A percentile compares a stretch with the other conserved stretches of the same genome.
These are phyloP conservation scores for Athetis lepigone DNA, from an alignment of 2,888 invertebrate genomes.

Conservation along the genomic window DNA sequence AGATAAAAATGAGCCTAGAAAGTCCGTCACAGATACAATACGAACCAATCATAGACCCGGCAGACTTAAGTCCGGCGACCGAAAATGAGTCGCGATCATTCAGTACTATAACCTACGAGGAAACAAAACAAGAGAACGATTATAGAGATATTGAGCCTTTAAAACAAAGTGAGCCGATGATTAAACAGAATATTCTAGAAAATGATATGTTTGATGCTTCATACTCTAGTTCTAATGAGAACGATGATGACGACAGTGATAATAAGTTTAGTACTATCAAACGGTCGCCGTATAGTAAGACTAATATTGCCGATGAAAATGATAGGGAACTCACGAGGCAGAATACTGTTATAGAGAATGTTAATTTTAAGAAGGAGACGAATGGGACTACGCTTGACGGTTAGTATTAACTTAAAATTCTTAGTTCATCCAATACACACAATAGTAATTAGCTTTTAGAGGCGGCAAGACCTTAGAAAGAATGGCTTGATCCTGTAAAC, in stretches of 20 bases:
- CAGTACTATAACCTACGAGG: conserved; percentile 80
- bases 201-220: conserved; percentile 89
- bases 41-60: conserved; percentile 86
- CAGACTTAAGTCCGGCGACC: conserved; percentile 84
- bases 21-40: conserved; percentile 88
- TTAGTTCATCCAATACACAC: no score
- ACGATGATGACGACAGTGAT: conserved; percentile 92
- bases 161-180: conserved; percentile 87
- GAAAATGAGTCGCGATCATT: conserved; percentile 82
- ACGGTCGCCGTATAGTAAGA: conserved; percentile 92
- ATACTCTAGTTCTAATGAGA: conserved; percentile 88
- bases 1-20: conserved; percentile 87
- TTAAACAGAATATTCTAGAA: conserved; percentile 88
- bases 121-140: conserved; percentile 69
- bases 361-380: conserved; percentile 83
- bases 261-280: conserved; percentile 94
- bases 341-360: conserved; percentile 89
- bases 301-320: conserved; percentile 75
- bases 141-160: conserved; percentile 78
- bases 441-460: no score
- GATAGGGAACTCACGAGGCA: conserved; percentile 83
- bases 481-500: no score
- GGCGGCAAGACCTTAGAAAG: no score
- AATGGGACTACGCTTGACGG: conserved; percentile 86
- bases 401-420: conserved; percentile 48